phyloP scores from a whole-genome alignment of 2,113 vertebrate species.

The Microtus pennsylvanicus region DNA sequence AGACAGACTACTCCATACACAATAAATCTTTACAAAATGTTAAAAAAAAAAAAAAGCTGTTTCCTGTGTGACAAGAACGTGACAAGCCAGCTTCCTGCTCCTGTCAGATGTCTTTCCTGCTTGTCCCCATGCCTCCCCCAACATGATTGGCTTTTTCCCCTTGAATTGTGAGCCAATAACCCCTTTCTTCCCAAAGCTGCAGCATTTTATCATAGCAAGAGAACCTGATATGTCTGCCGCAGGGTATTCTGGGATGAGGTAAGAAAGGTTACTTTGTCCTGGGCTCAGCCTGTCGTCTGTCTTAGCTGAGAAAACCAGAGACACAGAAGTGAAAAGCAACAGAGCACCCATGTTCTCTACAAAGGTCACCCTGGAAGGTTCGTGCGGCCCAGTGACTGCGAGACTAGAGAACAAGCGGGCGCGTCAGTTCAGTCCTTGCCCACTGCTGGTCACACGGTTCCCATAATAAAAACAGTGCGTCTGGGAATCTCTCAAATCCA shows the following conservation, averaged over 20 bases:
- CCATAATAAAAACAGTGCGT: not conserved
- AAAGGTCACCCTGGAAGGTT: not conserved
- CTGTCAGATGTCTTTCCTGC: too few species aligned
- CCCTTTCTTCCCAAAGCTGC: not conserved
- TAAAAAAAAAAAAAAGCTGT: not conserved
- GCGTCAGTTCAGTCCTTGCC: not conserved
- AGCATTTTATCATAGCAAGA: not conserved
- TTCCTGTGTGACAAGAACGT: not conserved
- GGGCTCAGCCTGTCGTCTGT: not conserved
- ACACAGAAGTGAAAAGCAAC: not conserved
- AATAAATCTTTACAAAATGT: too few species aligned
- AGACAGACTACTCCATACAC: too few species aligned
- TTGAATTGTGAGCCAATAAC: not conserved
- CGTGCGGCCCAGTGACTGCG: not conserved
- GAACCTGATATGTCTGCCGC: not conserved
- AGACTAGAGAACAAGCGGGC: not conserved
- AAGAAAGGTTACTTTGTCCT: not conserved
- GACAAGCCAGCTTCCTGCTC: not conserved
- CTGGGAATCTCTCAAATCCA: not conserved
- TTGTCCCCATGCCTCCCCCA: not conserved
- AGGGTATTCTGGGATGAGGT: not conserved
- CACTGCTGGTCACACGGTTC: not conserved
- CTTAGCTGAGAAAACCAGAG: not conserved
- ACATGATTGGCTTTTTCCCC: not conserved
- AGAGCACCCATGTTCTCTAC: not conserved